Base-by-base conservation (phyloP, 2,797 vertebrate species). In the Gallinago nigripennis region DNA sequence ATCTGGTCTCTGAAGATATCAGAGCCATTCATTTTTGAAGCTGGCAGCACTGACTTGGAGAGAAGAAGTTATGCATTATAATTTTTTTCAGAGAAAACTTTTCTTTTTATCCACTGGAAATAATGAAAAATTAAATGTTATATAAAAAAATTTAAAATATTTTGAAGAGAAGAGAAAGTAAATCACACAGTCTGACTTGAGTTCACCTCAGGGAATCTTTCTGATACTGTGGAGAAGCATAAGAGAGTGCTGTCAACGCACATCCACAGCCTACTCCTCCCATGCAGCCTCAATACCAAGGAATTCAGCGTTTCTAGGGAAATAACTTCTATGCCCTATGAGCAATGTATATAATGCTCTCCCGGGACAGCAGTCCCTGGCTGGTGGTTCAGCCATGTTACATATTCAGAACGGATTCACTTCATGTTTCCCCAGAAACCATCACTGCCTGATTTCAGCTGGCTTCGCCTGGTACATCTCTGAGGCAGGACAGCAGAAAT, bases 1-100 rank as follows among this genome's bases (percentile, higher is more conserved):
- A 95, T 95, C 77, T 96, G 79, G 64, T 91, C 95, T 97, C 95
- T 91, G 91, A 95, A 96, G 94, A 96, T 86, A 97, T 65, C 79
- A 94, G 54, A 86, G 63, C 43, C 77, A 85, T 95, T 96, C 50
- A 94, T 94, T 96, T 97, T 93, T 97, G 54, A 95, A 92, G 76
- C 57, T 95, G 95, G 88, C 71, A 96, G 69, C 5, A 6, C 72
- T 75, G 53, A 77, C 95, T 61, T 69, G 73, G 31, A 88, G 77
- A 92, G 70, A 56, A 90, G 48, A 48, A 88, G 80, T 90, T 93
- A 63, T 13, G 9, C 17, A 13, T 78, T 83, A 90, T 66, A 6
- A 21, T 24, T 68, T 71, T 83, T 75, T 79, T 68, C 23, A 65
- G 54, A 76, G 21, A 3, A 80, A 58, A 54, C 20, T 64, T 81